Evolutionary conservation across 2,113 vertebrate genomes (phyloP).

Genomic region (Syngnathus typhle): DNA sequence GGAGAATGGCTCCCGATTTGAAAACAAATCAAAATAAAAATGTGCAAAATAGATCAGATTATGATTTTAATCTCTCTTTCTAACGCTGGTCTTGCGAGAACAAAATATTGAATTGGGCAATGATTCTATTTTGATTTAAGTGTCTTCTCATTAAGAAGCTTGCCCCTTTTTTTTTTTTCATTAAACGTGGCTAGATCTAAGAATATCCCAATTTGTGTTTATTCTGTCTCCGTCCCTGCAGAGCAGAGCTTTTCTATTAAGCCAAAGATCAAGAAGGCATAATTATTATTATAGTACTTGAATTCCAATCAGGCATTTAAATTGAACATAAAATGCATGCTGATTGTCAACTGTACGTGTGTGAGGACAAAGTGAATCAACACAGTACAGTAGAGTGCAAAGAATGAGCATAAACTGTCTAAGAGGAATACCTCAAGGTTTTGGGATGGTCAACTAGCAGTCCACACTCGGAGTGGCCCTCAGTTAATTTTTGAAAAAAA

Average conservation of each 20-base stretch:
- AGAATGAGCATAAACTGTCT: not conserved
- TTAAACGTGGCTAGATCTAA: slow-evolving; percentile 2
- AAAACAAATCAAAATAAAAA: slow-evolving; percentile 50
- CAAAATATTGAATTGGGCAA: slow-evolving; percentile 65
- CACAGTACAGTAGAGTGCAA: not conserved
- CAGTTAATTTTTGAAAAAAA: no score
- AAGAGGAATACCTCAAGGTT: not conserved
- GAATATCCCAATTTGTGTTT: slow-evolving; percentile 25
- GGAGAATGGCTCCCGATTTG: slow-evolving; percentile 59
- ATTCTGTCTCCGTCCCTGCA: slow-evolving; percentile 19
- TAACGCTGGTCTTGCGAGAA: slow-evolving; percentile 38
- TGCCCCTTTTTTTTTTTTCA: slow-evolving; percentile 30
- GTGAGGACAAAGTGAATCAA: slow-evolving; percentile 25
- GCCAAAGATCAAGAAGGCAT: slow-evolving; percentile 7
- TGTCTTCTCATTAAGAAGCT: slow-evolving; percentile 42
- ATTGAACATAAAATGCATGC: slow-evolving; percentile 26
- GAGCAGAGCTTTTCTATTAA: not conserved
- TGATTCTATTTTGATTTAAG: slow-evolving; percentile 58
- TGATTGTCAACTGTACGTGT: slow-evolving; percentile 19
- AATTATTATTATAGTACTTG: slow-evolving; percentile 26
- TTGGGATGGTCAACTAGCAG: no score
- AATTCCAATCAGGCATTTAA: not conserved
- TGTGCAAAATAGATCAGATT: slow-evolving; percentile 39
- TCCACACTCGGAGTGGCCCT: no score
- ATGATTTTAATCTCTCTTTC: slow-evolving; percentile 48